Base-by-base conservation (phyloP, 1,140 invertebrate species). In the Drosophila carrolli region DNA sequence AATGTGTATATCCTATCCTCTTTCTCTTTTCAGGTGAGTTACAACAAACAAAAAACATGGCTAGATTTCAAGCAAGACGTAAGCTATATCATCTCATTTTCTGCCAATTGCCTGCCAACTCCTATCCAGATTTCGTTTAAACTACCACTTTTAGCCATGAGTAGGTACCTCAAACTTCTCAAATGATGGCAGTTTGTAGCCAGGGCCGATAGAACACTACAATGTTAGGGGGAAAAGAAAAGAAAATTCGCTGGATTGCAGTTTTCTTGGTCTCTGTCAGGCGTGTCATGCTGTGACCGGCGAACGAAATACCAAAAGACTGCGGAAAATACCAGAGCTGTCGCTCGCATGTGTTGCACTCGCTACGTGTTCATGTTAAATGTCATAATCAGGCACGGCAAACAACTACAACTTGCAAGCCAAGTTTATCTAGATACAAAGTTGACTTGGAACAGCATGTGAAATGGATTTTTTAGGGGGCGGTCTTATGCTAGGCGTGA, bases 321-420 rank as follows among this genome's bases (percentile, higher is more conserved):
- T 50, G 37, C 44, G 46, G 48, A 62, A 70, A 78, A 68, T 78
- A 77, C 56, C 63, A 71, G 65, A 62, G 78, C 83, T 86, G 78
- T 82, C 82, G 62, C 55, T 86, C 58, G 78, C 82, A 86, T 80
- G 72, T 88, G 79, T 40, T 88, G 79, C 41, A 77, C 75, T 79
- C 56, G 56, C 70, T 88, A 88, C 83, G 83, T 88, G 83, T 88
- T 88, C 80, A 88, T 88, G 83, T 89, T 89, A 80, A 89, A 88
- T 88, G 83, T 88, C 83, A 88, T 88, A 88, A 88, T 88, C 83
- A 89, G 80, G 75, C 80, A 71, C 43, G 27, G 41, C 67, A 6
- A 32, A 38, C 61, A 68, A 23, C 38, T 38, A 56, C 61, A 74
- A 56, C 43, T 23, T 27, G 9, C 56, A 76, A 35, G 54, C 46